A percentile compares a stretch with the other conserved stretches of the same genome.
phyloP scores from a whole-genome alignment of 2,888 invertebrate species.

The Seira ritae region DNA sequence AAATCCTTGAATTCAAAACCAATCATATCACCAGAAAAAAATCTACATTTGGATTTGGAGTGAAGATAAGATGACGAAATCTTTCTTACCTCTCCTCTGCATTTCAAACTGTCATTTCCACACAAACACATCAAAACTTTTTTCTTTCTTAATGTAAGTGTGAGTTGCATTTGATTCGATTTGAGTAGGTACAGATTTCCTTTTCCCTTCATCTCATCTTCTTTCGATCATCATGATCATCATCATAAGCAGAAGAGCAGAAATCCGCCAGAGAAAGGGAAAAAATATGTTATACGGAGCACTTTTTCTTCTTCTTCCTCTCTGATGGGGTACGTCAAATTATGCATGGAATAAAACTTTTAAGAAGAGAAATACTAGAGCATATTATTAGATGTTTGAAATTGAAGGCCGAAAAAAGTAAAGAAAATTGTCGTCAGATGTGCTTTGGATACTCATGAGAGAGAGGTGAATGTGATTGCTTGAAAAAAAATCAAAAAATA shows the following conservation, averaged over 20 bases:
- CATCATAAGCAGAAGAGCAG: too few relatives aligned
- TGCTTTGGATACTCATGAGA: conserved; percentile 51
- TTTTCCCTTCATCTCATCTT: too few relatives aligned
- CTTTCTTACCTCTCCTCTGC: too few relatives aligned
- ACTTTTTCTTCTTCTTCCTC: too few relatives aligned
- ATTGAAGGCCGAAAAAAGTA: background rate
- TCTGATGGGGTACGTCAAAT: conserved; percentile 16
- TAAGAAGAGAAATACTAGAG: too few relatives aligned
- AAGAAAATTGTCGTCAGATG: conserved; percentile 28
- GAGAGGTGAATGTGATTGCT: conserved; percentile 37
- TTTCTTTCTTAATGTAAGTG: conserved; percentile 28
- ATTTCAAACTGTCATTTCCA: conserved; percentile 16
- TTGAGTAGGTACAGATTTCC: conserved; percentile 20
- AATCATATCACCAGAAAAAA: background rate
- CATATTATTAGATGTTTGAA: background rate
- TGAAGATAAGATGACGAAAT: too few relatives aligned
- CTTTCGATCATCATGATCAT: too few relatives aligned
- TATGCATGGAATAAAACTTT: conserved; percentile 46
- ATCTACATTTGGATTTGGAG: too few relatives aligned
- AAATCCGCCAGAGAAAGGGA: background rate
- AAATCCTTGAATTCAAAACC: conserved; percentile 29
- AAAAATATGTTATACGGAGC: too few relatives aligned
- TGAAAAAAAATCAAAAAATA: background rate
- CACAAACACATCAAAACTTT: conserved; percentile 33
- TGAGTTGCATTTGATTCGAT: conserved; percentile 48